These are phyloP conservation scores for Choreutis nemorana DNA, from an alignment of 2,888 invertebrate species.

Conservation along the genomic window DNA sequence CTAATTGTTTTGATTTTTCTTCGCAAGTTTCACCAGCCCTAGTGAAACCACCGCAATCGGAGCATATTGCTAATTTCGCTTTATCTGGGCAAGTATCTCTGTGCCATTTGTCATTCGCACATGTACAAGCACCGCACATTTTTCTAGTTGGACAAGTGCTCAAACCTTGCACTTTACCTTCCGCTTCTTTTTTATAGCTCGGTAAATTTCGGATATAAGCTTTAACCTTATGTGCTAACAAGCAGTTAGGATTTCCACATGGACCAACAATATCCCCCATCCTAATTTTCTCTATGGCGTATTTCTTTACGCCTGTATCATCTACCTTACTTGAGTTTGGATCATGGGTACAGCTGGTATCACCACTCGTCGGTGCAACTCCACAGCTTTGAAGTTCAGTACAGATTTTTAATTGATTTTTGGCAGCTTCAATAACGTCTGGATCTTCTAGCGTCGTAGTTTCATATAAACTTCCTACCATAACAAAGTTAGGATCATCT, in stretches of 20 bases:
- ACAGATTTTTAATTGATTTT: constrained; percentile 44
- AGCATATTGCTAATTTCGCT: constrained; percentile 17
- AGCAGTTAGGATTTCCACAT: constrained; percentile 50
- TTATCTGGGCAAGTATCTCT: constrained; percentile 34
- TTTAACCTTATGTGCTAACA: constrained; percentile 48
- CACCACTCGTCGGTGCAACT: constrained; percentile 15
- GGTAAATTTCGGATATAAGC: constrained; percentile 44
- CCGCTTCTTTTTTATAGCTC: constrained; percentile 34
- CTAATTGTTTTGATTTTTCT: constrained; percentile 26
- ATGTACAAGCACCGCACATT: constrained; percentile 43
- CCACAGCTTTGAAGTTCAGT: constrained; percentile 47
- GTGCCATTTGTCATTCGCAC: constrained; percentile 49
- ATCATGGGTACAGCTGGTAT: constrained; percentile 22
- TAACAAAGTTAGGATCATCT: constrained; percentile 48
- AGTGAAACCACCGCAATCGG: constrained; percentile 34
- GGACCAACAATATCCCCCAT: constrained; percentile 58
- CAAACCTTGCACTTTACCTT: constrained; percentile 15
- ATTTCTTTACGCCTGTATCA: constrained; percentile 22
- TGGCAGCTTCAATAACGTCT: constrained; percentile 23
- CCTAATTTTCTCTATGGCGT: constrained; percentile 41
- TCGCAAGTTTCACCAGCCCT: constrained; percentile 34
- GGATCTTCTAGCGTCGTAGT: constrained; percentile 53
- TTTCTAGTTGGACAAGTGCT: constrained; percentile 25
- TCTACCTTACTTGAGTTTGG: constrained; percentile 8
- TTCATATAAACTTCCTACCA: constrained; percentile 50